Conservation (phyloP, 2,113 vertebrate genomes). For the Pelvicachromis taeniatus region DNA sequence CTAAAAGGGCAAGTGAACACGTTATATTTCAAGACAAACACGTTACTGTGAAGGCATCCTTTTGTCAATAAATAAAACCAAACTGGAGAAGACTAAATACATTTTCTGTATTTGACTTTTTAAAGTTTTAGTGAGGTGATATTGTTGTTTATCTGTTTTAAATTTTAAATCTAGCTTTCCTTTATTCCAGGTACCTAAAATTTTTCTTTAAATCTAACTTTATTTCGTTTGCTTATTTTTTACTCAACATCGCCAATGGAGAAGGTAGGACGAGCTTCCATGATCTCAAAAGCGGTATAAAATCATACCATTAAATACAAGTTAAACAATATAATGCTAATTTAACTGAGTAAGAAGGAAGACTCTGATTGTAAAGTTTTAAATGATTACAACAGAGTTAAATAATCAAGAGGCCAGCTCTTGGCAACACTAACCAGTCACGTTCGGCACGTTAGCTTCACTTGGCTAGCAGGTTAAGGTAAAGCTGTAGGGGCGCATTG, state of each 20-base stretch:
- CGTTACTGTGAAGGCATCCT: not conserved
- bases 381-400: not conserved
- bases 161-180: not conserved
- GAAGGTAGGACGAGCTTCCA: not conserved
- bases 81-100: not conserved
- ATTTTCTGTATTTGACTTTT: not conserved
- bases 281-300: not conserved
- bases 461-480: not conserved
- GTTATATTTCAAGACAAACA: not conserved
- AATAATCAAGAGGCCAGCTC: not conserved
- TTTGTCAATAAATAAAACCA: not conserved
- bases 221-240: not conserved
- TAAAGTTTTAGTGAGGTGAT: not conserved
- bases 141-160: not conserved
- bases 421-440: not conserved
- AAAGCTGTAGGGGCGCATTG: not conserved
- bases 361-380: not conserved
- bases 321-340: not conserved
- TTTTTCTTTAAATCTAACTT: not conserved
- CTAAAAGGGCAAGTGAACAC: not conserved
- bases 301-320: not conserved
- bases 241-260: not conserved
- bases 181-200: not conserved
- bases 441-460: not conserved
- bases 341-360: not conserved